Percentiles rank a stretch among this genome's conserved stretches.
phyloP scores from a whole-genome alignment of 2,113 vertebrate species.

The Cyanoderma ruficeps region DNA sequence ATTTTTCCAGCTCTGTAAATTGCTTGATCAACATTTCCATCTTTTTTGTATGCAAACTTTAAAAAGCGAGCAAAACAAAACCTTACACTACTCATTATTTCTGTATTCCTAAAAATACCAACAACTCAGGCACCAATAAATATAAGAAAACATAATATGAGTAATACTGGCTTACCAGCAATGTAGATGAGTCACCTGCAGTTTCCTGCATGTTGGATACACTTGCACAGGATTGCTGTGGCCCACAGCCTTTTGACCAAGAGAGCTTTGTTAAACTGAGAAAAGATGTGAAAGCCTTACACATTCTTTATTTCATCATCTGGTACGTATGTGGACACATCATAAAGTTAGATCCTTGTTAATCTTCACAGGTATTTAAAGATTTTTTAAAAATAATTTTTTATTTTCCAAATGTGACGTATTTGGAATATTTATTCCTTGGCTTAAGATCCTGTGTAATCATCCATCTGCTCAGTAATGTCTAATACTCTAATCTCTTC shows the following conservation, averaged over 20 bases:
- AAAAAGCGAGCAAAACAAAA: not conserved
- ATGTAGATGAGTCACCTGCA: not conserved
- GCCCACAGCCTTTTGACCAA: not conserved
- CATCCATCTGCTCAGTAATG: conserved; percentile 70
- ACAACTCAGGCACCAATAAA: not conserved
- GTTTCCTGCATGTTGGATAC: rapidly evolving
- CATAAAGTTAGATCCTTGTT: conserved; percentile 7
- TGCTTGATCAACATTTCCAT: not conserved
- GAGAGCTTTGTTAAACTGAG: not conserved
- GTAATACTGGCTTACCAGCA: not conserved
- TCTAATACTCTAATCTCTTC: conserved; percentile 62
- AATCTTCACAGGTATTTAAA: conserved; percentile 36
- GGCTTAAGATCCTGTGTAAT: conserved; percentile 54
- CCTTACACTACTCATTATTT: not conserved
- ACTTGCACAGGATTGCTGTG: not conserved
- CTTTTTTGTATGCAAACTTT: not conserved
- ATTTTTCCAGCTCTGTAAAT: not conserved
- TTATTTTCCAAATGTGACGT: not conserved
- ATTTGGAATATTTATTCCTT: conserved; percentile 58
- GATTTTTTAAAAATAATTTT: conserved; percentile 17
- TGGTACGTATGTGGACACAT: conserved; percentile 15
- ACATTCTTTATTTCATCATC: conserved; percentile 40
- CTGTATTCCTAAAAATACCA: not conserved
- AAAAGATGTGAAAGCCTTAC: not conserved
- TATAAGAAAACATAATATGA: not conserved